Conservation (phyloP, 2,888 invertebrate species). For the Hyles lineata region DNA sequence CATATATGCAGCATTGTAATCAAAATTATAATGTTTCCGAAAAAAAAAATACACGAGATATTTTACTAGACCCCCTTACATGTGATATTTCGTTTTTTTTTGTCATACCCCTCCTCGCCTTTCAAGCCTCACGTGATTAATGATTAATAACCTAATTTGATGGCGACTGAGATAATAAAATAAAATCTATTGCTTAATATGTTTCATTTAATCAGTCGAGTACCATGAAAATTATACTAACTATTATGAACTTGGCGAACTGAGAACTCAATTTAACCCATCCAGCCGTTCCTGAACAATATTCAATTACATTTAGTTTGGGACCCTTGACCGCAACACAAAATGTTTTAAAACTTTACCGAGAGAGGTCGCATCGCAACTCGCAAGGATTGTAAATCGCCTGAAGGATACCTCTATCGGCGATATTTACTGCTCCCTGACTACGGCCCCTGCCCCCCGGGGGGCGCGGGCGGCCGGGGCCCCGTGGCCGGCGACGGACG, state of each 20-base stretch:
- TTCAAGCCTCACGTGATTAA: too few relatives aligned
- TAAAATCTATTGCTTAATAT: too few relatives aligned
- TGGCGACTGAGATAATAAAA: too few relatives aligned
- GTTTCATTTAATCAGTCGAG: too few relatives aligned
- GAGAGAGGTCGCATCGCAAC: background rate
- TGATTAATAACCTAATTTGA: too few relatives aligned
- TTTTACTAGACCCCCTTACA: too few relatives aligned
- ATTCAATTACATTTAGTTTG: background rate
- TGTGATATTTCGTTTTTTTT: too few relatives aligned
- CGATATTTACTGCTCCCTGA: slow-evolving; percentile 20
- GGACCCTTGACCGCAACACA: background rate
- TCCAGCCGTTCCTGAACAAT: background rate
- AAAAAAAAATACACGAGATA: too few relatives aligned
- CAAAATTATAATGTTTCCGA: too few relatives aligned
- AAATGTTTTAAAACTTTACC: background rate
- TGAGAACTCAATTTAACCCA: background rate
- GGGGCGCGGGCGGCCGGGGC: background rate
- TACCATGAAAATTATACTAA: too few relatives aligned
- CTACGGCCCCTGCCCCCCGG: slow-evolving; percentile 1
- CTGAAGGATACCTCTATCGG: slow-evolving; percentile 6
- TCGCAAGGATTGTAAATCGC: background rate
- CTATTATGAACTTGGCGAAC: background rate
- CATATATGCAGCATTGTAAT: too few relatives aligned
- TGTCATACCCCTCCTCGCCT: too few relatives aligned
- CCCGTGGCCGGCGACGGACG: slow-evolving; percentile 47